Evolutionary conservation across 1,140 invertebrate species (phyloP), one percentile per base, ranked within the genome.

Genomic region (Antheraea pernyi): DNA sequence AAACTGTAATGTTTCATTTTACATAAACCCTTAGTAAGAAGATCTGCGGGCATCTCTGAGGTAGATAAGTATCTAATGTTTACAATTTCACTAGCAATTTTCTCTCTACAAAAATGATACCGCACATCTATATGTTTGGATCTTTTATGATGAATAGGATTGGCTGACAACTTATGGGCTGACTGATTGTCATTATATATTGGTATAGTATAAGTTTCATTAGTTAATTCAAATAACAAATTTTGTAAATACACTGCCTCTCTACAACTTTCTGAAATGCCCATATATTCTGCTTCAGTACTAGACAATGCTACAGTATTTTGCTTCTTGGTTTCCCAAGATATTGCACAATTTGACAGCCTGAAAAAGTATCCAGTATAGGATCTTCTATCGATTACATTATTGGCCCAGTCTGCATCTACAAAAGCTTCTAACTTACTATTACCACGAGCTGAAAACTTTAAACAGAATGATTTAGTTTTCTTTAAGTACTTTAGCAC

Each of bases 281-380:
- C 22, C 46, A 67, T 59, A 18, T 67, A 67, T 18, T 59, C 64
- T 8, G 64, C 64, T 16, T 65, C 64, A 11, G 22, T 65, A 22
- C 64, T 65, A 9, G 64, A 53, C 3, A 65, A 18, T 19, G 64
- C 64, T 11, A 65, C 46, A 7, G 39, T 48, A 9, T 42, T 65
- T n/a, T 65, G 64, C 19, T 65, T 65, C 6, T 42, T 65, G 19
- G 37, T 48, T 48, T 59, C 36, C 65, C 46, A 59, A 19, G 65
- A 59, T 59, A 67, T 67, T 16, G 16, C 19, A 36, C 16, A 19
- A 6, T 46, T 18, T 59, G 65, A 67, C 13, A 67, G 4, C 7
- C 30, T 67, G n/a, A 59, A 67, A 58, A n/a, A 59, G 58, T 37
- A 67, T 1, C 64, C 65, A 13, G 65, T 59, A 36, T 59, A 67